Evolutionary conservation across 2,888 invertebrate genomes (phyloP).

Genomic region (Erebia palarica): DNA sequence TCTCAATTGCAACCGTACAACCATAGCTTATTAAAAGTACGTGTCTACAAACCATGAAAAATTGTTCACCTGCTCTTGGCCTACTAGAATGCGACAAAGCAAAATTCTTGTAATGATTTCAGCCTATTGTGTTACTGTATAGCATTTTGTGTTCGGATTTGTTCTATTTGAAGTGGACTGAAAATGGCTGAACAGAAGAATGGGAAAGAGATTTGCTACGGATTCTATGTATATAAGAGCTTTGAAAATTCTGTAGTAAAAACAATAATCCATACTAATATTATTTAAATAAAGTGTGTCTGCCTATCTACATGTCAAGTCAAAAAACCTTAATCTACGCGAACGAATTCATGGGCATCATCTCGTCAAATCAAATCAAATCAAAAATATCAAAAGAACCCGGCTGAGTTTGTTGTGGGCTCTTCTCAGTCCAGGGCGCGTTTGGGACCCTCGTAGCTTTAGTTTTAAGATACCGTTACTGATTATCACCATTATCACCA

Average conservation of each 20-base stretch:
- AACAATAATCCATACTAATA: neutral
- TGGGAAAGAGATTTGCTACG: neutral
- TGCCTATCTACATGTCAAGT: too few species aligned
- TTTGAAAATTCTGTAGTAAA: neutral
- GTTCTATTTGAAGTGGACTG: slow-evolving; percentile 10
- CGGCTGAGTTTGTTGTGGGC: too few species aligned
- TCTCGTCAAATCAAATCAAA: too few species aligned
- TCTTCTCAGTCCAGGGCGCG: too few species aligned
- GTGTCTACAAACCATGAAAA: neutral
- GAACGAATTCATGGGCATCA: too few species aligned
- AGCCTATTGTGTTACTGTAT: slow-evolving; percentile 21
- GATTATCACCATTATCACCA: too few species aligned
- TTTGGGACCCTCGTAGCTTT: too few species aligned
- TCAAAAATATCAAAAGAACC: too few species aligned
- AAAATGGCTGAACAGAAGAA: slow-evolving; percentile 6
- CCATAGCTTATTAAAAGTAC: neutral
- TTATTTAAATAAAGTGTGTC: too few species aligned
- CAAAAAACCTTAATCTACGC: too few species aligned
- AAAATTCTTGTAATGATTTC: slow-evolving; percentile 21
- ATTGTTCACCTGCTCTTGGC: neutral
- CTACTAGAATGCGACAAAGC: slow-evolving; percentile 16
- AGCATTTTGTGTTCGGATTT: slow-evolving; percentile 11
- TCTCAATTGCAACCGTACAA: too few species aligned
- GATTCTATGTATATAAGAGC: neutral
- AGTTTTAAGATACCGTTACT: too few species aligned